A percentile compares a stretch with the other conserved stretches of the same genome.
These are phyloP conservation scores for Engystomops pustulosus DNA, from an alignment of 2,113 vertebrate species.

Conservation along the genomic window DNA sequence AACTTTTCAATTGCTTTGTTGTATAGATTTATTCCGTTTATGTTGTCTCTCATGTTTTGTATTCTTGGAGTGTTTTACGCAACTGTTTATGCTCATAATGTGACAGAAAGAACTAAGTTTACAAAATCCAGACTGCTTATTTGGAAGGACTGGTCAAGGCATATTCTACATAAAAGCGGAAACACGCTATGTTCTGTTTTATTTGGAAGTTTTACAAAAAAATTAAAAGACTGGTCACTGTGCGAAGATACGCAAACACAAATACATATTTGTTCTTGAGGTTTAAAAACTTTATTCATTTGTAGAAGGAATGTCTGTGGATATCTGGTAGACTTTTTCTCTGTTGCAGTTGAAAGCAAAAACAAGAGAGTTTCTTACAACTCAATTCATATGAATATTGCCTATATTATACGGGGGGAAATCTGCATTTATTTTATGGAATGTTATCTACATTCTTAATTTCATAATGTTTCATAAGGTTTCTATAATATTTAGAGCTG, in stretches of 20 bases:
- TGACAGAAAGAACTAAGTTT: conserved; percentile 49
- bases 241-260: neutral
- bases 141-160: conserved; percentile 28
- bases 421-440: too few species aligned
- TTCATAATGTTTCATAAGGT: too few species aligned
- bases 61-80: conserved; percentile 33
- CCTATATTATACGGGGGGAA: too few species aligned
- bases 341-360: neutral
- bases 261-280: neutral
- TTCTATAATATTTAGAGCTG: neutral
- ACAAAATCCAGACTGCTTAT: conserved; percentile 42
- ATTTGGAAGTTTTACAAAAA: conserved; percentile 50
- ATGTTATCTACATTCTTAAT: too few species aligned
- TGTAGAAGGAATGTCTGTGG: neutral
- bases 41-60: conserved; percentile 39
- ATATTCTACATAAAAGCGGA: conserved; percentile 41
- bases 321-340: conserved; percentile 10
- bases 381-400: too few species aligned
- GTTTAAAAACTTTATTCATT: neutral
- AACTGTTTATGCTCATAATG: conserved; percentile 43
- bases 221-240: neutral
- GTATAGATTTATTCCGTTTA: conserved; percentile 50
- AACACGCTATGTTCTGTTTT: conserved; percentile 61
- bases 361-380: neutral
- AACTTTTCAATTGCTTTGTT: conserved; percentile 35